These are phyloP conservation scores for Lucilia cuprina DNA, from an alignment of 1,140 invertebrate genomes.

Conservation along the genomic window DNA sequence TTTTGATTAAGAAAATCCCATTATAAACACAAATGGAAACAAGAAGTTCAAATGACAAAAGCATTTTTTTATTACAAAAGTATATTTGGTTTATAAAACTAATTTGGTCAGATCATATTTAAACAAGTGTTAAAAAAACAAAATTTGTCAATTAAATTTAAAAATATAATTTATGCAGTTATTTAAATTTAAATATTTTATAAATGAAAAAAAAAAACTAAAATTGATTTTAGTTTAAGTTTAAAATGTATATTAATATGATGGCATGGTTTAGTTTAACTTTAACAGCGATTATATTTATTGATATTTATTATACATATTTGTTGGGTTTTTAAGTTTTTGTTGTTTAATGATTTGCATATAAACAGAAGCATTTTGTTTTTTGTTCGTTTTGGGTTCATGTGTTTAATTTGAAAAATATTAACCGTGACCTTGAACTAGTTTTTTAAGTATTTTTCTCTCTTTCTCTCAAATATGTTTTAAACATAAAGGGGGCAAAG, in stretches of 20 bases:
- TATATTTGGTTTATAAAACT: too few relatives aligned
- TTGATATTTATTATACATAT: background rate
- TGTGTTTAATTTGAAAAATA: background rate
- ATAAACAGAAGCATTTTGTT: background rate
- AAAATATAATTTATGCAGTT: background rate
- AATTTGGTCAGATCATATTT: too few relatives aligned
- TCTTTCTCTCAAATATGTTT: background rate
- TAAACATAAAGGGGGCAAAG: background rate
- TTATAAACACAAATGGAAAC: too few relatives aligned
- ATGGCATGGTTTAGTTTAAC: slow-evolving; percentile 12
- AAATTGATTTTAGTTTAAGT: background rate
- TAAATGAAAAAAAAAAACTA: background rate
- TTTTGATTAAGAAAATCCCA: too few relatives aligned
- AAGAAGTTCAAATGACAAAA: too few relatives aligned
- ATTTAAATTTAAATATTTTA: too few relatives aligned
- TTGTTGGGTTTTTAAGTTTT: background rate
- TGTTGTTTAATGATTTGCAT: slow-evolving; percentile 25
- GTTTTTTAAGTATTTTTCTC: background rate
- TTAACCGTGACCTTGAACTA: slow-evolving; percentile 30
- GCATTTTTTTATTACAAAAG: too few relatives aligned
- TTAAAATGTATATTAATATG: background rate
- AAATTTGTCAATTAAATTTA: background rate
- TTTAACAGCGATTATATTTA: background rate
- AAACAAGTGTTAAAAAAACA: too few relatives aligned
- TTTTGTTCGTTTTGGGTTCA: background rate